Evolutionary conservation across 2,888 invertebrate genomes (phyloP), one percentile per base, ranked within the genome.

Genomic region (Hesperia comma): DNA sequence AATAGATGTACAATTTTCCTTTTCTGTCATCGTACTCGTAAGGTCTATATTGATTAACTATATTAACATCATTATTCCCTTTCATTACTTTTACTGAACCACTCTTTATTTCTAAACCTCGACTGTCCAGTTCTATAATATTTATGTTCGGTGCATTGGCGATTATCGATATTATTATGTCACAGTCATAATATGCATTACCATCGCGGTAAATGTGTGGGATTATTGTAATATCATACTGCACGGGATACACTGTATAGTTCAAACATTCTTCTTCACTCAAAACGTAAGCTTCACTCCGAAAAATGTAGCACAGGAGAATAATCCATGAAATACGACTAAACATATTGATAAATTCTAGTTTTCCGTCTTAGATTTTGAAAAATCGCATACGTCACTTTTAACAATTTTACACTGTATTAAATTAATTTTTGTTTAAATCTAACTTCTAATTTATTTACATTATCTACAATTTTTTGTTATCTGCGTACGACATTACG

Each of bases 241-340:
- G 88, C 69, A 90, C 82, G 68, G 92, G 92, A 70, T 92, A 92
- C 56, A 92, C 85, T 61, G 91, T 91, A 54, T 90, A 92, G 71
- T 92, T 90, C 15, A 92, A 76, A 73, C 92, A 92, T 73, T 92
- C 91, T 75, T 92, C 92, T 56, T 87, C 85, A 40, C 66, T 60
- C 19, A 85, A 72, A 37, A 83, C 73, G 68, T 82, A 79, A 12
- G 79, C 85, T 37, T 80, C 80, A 17, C 79, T 76, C n/a, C 53
- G 64, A 10, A 53, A 66, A n/a, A 66, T 19, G 15, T 43, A 66
- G 21, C 64, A 66, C 40, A 58, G 2, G 12, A 64, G 46, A 8
- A 66, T n/a, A n/a, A 58, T 54, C 64, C 64, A 66, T n/a, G 60
- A 6, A 1, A 60, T 19, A 10, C 26, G 58, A 61, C 17, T 58